Evolutionary conservation across 2,888 invertebrate species (phyloP), one percentile per base, ranked within the genome.

Genomic region (Meghimatium bilineatum): DNA sequence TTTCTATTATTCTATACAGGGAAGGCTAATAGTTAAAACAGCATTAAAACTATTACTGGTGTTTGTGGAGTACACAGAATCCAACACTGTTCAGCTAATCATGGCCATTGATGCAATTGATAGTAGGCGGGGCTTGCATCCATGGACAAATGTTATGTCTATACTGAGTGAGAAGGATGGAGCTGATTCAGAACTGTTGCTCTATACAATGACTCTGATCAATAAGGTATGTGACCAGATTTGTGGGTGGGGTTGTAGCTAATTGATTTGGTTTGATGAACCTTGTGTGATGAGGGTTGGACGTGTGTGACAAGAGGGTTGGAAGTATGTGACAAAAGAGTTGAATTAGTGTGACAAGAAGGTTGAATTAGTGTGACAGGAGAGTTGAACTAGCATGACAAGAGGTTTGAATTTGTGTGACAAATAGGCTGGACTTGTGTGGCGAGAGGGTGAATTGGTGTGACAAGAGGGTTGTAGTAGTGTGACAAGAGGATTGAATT

Each of bases 31-130:
- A 66, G 98, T 99, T 85, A 99, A 99, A 95, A 99, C 99, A 17
- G 97, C 99, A 2, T 95, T 99, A 85, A 99, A 99, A 94, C 95
- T 99, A 74, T 95, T 99, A 82, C 95, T 99, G 88, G 99, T 99
- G 71, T 99, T 99, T 94, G 98, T 99, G 78, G 99, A 99, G 94
- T 99, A 99, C 94, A 97, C 97, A 26, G 99, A 99, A 92, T 96
- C 97, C 87, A 99, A 99, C 94, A 97, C 98, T 88, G 95, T 97
- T 91, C 95, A 98, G 34, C 95, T 99, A 69, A 96, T 99, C 87
- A 96, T 97, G 91, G 99, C 99, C 29, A 96, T 99, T 82, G 95
- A 96, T 88, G 94, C 96, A 5, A 97, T 98, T 23, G 93, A 93
- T 86, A 88, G 88, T n/a, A 88, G 90, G 49, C 89, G 90, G 87